Evolutionary conservation across 1,140 invertebrate genomes (phyloP), one percentile per base, ranked within the genome.

Genomic region (Panagrolaimus sp.): DNA sequence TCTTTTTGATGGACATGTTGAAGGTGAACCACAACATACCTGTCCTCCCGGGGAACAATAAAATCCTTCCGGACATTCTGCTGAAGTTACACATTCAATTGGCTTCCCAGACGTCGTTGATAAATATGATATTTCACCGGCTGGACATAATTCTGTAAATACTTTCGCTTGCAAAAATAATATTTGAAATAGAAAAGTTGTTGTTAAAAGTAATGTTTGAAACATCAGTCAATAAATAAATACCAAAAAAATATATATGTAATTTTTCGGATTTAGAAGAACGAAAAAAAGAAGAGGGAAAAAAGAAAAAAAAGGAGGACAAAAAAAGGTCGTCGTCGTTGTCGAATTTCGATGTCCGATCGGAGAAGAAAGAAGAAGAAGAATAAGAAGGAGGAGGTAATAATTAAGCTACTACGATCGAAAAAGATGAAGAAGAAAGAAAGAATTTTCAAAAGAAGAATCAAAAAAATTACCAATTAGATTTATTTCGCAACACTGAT

Each of bases 21-120:
- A 78, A 17, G 71, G 44, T 21, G 65, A 48, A 38, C 78, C 76
- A 67, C 76, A 78, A 43, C 76, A 78, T 7, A 80, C 46, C 15
- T 65, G 45, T 14, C 28, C 55, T 15, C 44, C 38, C 12, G 58
- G 24, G 26, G 48, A 55, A 55, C 76, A 78, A 48, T 64, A 48
- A 48, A 24, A 78, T 15, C 65, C 64, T 43, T 15, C 43, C 12
- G 76, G 77, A 52, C 76, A 78, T 28, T 75, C 78, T 10, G 32
- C n/a, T 15, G 45, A 63, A 9, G 52, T 43, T 14, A 46, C 47
- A 52, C 76, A 78, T 24, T 66, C 43, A 26, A 66, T 67, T 12
- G 68, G 64, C n/a, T 65, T 65, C 3, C 62, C 65, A 17, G 58
- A 58, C 26, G 38, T 43, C n/a, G 58, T 43, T 43, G 69, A 74